A percentile compares a stretch with the other conserved stretches of the same genome.
Evolutionary conservation across 2,797 vertebrate genomes (phyloP).

Genomic region (Poecilia gillii): DNA sequence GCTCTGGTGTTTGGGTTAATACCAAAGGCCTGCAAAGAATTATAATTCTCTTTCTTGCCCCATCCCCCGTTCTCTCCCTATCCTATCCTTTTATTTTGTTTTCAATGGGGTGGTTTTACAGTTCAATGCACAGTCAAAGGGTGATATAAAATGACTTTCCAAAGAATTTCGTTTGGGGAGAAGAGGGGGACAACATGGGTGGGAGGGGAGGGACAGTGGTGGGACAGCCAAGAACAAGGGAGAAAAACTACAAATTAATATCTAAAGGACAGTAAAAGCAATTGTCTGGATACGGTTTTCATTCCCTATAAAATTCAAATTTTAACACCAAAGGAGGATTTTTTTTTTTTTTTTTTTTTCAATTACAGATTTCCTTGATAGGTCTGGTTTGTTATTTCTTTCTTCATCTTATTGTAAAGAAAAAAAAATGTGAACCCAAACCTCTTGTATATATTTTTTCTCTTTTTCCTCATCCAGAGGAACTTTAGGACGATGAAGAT

Average conservation of each 20-base stretch:
- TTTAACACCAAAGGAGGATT: background rate
- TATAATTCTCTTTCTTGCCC: constrained; percentile 83
- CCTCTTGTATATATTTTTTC: constrained; percentile 17
- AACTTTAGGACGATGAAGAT: constrained; percentile 71
- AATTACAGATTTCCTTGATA: background rate
- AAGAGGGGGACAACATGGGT: constrained; percentile 68
- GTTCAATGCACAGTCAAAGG: constrained; percentile 88
- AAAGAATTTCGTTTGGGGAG: constrained; percentile 83
- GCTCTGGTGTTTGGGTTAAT: constrained; percentile 89
- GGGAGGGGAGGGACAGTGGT: constrained; percentile 12
- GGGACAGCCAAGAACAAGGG: constrained; percentile 29
- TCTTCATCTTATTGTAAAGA: constrained; percentile 14
- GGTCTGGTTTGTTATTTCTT: background rate
- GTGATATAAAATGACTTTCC: constrained; percentile 88
- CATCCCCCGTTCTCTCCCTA: constrained; percentile 63
- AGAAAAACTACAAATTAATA: constrained; percentile 32
- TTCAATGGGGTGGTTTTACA: constrained; percentile 87
- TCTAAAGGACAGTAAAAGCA: constrained; percentile 25
- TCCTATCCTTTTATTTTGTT: constrained; percentile 85
- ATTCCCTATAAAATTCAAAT: background rate
- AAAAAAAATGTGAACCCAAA: constrained; percentile 29
- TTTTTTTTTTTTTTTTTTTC: background rate
- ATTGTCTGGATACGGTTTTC: background rate
- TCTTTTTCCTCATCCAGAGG: constrained; percentile 28
- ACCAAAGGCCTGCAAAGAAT: constrained; percentile 87